Evolutionary conservation across 2,113 vertebrate species (phyloP), one percentile per base, ranked within the genome.

Genomic region (Delphinus delphis): DNA sequence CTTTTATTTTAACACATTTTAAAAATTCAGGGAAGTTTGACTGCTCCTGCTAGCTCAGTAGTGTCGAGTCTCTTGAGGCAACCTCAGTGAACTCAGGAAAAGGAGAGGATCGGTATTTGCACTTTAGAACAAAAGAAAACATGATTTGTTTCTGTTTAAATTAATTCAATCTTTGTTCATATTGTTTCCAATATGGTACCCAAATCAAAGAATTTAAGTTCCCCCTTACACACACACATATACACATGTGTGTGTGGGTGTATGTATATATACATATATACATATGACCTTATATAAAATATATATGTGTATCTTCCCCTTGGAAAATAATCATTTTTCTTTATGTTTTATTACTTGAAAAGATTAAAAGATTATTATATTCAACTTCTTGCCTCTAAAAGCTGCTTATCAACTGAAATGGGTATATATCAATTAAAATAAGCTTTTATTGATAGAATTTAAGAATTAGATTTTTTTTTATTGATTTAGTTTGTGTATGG

Each of bases 1-100:
- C 18, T 87, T 91, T 97, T 68, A 97, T 94, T 92, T 86, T 71
- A 96, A 93, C 85, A 25, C 10, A 92, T 73, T 83, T 86, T 14
- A 82, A 89, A 88, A 90, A 91, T 36, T 89, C 14, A 65, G 21
- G 55, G 15, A 38, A 94, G 23, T 53, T n/a, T 88, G n/a, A 71
- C 12, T 67, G 33, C 18, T 23, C 38, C 15, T 62, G 12, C 70
- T 87, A 81, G 71, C 21, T 85, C 20, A 68, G 4, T 53, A 76
- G 8, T 80, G 4, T 87, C 41, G 50, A 94, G 18, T 4, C 8
- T 47, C 53, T 85, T 88, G 28, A 93, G 20, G 6, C 2, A 77
- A 73, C 0, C 15, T 87, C 38, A 17, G 3, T 53, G 5, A 71
- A 28, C 2, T 77, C 21, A 60, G 68, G 33, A 38, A 96, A 94